Evolutionary conservation across 2,888 invertebrate species (phyloP).

Genomic region (Drosophila testacea): DNA sequence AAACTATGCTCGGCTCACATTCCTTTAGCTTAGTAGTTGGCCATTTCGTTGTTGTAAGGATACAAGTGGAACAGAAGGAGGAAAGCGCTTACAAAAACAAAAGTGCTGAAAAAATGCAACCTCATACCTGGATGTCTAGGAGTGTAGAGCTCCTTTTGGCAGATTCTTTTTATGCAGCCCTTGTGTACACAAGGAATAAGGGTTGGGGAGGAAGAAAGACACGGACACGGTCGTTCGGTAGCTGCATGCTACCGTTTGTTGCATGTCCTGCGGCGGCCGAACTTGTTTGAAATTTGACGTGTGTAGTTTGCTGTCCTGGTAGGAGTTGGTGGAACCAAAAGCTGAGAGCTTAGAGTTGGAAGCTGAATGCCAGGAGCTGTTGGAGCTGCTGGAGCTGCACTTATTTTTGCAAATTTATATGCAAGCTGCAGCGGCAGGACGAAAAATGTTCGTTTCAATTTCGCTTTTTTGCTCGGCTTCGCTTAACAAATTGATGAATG

Average conservation of each 20-base stretch:
- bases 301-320: conserved; percentile 68
- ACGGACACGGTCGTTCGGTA: conserved; percentile 30
- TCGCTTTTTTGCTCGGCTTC: conserved; percentile 55
- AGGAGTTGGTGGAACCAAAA: not conserved
- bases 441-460: conserved; percentile 78
- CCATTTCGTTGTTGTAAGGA: conserved; percentile 54
- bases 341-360: conserved; percentile 14
- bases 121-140: conserved; percentile 28
- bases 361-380: conserved; percentile 4
- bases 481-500: conserved; percentile 78
- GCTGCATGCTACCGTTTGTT: conserved; percentile 62
- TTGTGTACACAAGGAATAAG: conserved; percentile 14
- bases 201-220: not conserved
- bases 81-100: conserved; percentile 58
- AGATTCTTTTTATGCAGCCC: conserved; percentile 44
- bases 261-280: conserved; percentile 76
- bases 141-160: conserved; percentile 40
- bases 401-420: conserved; percentile 75
- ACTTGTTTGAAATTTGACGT: conserved; percentile 78
- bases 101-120: conserved; percentile 27
- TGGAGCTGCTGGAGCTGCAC: conserved; percentile 51
- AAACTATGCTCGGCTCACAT: conserved; percentile 52
- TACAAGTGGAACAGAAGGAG: conserved; percentile 28
- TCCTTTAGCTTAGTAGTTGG: conserved; percentile 54
- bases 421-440: conserved; percentile 58